A percentile compares a stretch with the other conserved stretches of the same genome.
These are phyloP conservation scores for Hystrix brachyura DNA, from an alignment of 2,113 vertebrate species.

Conservation along the genomic window DNA sequence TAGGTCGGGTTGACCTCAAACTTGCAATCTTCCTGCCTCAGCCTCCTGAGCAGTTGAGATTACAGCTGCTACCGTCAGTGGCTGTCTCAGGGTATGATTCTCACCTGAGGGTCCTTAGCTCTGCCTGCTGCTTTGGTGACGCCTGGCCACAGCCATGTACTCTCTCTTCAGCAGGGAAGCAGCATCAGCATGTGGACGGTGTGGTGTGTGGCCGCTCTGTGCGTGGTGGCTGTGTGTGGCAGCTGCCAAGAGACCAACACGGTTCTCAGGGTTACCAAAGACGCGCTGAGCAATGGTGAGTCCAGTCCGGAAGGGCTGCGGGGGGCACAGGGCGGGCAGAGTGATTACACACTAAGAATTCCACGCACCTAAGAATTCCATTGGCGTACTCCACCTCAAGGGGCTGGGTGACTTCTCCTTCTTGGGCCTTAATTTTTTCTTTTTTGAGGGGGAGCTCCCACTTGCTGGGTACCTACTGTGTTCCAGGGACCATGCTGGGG, in stretches of 20 bases:
- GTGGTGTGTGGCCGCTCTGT: conserved; percentile 63
- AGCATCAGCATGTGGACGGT: conserved; percentile 61
- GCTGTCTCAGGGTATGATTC: background rate
- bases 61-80: background rate
- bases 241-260: background rate
- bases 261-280: conserved; percentile 77
- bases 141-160: fast-evolving
- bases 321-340: background rate
- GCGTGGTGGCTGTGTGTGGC: background rate
- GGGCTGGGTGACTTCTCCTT: background rate
- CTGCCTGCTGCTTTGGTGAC: background rate
- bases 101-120: background rate
- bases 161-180: conserved; percentile 14
- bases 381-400: background rate
- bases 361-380: background rate
- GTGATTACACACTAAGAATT: background rate
- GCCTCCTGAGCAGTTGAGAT: background rate
- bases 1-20: background rate
- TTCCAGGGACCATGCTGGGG: background rate
- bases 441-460: background rate
- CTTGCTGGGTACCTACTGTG: background rate
- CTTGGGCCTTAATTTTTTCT: background rate
- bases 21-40: background rate
- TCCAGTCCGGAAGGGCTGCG: background rate
- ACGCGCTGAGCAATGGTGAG: conserved; percentile 78